A percentile compares a stretch with the other conserved stretches of the same genome.
phyloP scores from a whole-genome alignment of 2,797 vertebrate genomes.

The Sebastes reedi region DNA sequence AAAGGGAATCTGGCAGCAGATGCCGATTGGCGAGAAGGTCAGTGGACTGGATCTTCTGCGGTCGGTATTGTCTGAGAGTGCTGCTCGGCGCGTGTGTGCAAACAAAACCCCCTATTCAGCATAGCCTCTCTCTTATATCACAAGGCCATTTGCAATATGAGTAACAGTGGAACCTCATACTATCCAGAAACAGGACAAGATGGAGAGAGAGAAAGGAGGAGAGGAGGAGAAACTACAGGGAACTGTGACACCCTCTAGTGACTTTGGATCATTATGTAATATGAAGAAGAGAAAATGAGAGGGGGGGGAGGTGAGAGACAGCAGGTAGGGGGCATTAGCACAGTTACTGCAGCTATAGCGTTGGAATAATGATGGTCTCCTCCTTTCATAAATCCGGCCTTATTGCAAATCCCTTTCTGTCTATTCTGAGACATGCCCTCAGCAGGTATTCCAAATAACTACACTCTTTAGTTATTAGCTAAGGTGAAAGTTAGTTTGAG shows the following conservation, averaged over 20 bases:
- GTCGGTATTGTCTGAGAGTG: slow-evolving; percentile 57
- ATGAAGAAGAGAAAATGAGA: slow-evolving; percentile 34
- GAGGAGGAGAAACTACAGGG: not conserved
- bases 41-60: slow-evolving; percentile 41
- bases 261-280: slow-evolving; percentile 22
- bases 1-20: slow-evolving; percentile 77
- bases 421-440: slow-evolving; percentile 65
- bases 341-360: slow-evolving; percentile 29
- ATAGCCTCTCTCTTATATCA: slow-evolving; percentile 49
- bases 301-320: not conserved
- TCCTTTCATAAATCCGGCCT: slow-evolving; percentile 57
- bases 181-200: slow-evolving; percentile 24
- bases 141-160: slow-evolving; percentile 59
- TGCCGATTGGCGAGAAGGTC: slow-evolving; percentile 44
- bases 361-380: slow-evolving; percentile 50
- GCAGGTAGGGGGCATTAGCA: slow-evolving; percentile 37
- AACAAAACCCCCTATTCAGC: slow-evolving; percentile 72
- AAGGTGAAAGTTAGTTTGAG: slow-evolving; percentile 74
- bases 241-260: slow-evolving; percentile 4
- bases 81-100: slow-evolving; percentile 39
- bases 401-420: slow-evolving; percentile 62
- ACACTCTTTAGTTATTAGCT: slow-evolving; percentile 68
- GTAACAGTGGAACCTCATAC: slow-evolving; percentile 38
- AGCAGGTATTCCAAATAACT: slow-evolving; percentile 65
- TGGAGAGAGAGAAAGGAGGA: not conserved